phyloP scores from a whole-genome alignment of 1,140 invertebrate species.

The Hylaeus anthracinus region DNA sequence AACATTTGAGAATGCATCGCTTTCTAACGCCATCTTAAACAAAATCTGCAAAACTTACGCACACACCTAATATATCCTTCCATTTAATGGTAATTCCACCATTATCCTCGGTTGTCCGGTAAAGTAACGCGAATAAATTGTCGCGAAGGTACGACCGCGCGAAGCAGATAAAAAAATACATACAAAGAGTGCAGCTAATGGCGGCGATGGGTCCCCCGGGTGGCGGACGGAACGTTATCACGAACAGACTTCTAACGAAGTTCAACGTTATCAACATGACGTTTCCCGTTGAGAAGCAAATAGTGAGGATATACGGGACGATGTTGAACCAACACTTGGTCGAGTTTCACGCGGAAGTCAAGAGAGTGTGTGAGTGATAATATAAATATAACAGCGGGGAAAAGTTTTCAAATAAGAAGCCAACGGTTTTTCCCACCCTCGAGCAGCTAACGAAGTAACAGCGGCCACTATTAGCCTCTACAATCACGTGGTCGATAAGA shows the following conservation, averaged over 20 bases:
- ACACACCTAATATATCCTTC: too few relatives aligned
- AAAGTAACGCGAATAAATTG: neutral
- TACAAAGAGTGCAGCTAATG: conserved; percentile 88
- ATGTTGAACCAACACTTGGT: conserved; percentile 90
- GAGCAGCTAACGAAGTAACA: conserved; percentile 82
- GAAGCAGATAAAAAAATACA: conserved; percentile 88
- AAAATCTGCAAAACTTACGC: too few relatives aligned
- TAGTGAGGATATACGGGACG: conserved; percentile 89
- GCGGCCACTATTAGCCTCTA: conserved; percentile 89
- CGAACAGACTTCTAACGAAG: conserved; percentile 87
- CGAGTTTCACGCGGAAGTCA: conserved; percentile 90
- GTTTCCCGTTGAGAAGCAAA: conserved; percentile 88
- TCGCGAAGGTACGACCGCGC: conserved; percentile 84
- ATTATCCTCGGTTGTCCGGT: too few relatives aligned
- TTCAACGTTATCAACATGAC: conserved; percentile 93
- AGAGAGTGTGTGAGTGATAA: conserved; percentile 82
- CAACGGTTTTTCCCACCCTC: neutral
- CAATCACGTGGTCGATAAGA: conserved; percentile 85
- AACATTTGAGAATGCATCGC: too few relatives aligned
- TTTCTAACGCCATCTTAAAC: too few relatives aligned
- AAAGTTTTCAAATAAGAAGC: neutral
- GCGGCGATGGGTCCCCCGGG: conserved; percentile 91
- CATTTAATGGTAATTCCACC: too few relatives aligned
- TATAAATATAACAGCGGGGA: conserved; percentile 15
- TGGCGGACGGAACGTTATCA: conserved; percentile 89